Conservation (phyloP, 2,888 invertebrate species). For the Caradrina clavipalpis region DNA sequence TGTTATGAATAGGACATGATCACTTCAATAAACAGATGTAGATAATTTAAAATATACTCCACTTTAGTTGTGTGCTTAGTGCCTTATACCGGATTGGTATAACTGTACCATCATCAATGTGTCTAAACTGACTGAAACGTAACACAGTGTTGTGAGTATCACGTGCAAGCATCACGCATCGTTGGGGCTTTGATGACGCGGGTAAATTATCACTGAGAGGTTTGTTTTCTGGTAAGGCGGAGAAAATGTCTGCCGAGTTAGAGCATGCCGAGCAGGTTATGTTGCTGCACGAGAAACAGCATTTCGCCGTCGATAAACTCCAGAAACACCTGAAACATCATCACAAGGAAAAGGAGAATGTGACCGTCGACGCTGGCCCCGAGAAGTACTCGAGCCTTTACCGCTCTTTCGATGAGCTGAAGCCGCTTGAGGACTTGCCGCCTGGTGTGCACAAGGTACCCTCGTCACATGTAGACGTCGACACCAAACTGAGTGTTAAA, state of each 20-base stretch:
- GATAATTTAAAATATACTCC: constrained; percentile 25
- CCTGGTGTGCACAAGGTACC: constrained; percentile 85
- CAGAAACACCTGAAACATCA: constrained; percentile 69
- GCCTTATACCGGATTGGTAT: constrained; percentile 52
- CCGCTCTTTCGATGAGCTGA: constrained; percentile 86
- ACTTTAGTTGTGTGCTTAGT: constrained; percentile 60
- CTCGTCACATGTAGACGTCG: constrained; percentile 71
- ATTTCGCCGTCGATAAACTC: constrained; percentile 84
- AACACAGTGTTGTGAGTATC: constrained; percentile 79
- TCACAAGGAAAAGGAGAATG: constrained; percentile 74
- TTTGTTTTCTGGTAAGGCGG: constrained; percentile 90
- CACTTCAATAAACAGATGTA: constrained; percentile 24
- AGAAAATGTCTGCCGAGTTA: constrained; percentile 89
- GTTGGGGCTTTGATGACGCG: constrained; percentile 73
- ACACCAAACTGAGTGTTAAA: constrained; percentile 63
- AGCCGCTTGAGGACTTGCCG: constrained; percentile 83
- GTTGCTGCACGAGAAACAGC: constrained; percentile 88
- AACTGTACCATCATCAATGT: constrained; percentile 64
- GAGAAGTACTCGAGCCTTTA: constrained; percentile 87
- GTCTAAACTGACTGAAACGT: constrained; percentile 73
- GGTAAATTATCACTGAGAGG: constrained; percentile 81
- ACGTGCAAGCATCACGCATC: constrained; percentile 78
- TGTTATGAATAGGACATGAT: constrained; percentile 19
- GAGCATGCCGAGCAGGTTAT: constrained; percentile 90
- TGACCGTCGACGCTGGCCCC: constrained; percentile 66